Percentiles rank a stretch among this genome's conserved stretches.
phyloP scores from a whole-genome alignment of 1,140 invertebrate species.

The Phymastichus coffea region DNA sequence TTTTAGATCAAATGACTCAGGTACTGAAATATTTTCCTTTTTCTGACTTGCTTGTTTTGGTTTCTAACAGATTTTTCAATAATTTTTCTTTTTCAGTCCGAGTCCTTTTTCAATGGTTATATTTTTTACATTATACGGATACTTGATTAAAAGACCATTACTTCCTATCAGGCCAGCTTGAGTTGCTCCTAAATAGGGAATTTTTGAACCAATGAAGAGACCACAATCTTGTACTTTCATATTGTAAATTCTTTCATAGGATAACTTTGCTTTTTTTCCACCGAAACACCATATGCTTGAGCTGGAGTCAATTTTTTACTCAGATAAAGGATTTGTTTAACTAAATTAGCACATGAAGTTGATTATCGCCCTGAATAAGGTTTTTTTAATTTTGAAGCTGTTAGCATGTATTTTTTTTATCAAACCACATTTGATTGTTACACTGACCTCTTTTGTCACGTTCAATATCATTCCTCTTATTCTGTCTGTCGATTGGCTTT shows the following conservation, averaged over 20 bases:
- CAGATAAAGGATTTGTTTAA: slow-evolving; percentile 40
- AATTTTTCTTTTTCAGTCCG: too few relatives aligned
- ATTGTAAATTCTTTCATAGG: slow-evolving; percentile 30
- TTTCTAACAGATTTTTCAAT: slow-evolving; percentile 11
- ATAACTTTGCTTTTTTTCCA: slow-evolving; percentile 36
- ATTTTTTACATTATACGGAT: slow-evolving; percentile 34
- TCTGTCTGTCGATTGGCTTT: slow-evolving; percentile 14
- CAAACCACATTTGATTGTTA: slow-evolving; percentile 37
- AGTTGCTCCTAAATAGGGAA: slow-evolving; percentile 44
- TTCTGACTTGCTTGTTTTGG: too few relatives aligned
- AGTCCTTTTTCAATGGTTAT: slow-evolving; percentile 14
- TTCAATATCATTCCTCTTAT: slow-evolving; percentile 32
- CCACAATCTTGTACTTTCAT: slow-evolving; percentile 42
- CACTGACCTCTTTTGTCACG: slow-evolving; percentile 35
- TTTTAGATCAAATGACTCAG: slow-evolving; percentile 30
- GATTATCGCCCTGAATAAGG: slow-evolving; percentile 35
- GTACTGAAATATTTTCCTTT: too few relatives aligned
- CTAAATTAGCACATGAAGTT: slow-evolving; percentile 34
- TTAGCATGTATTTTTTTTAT: slow-evolving; percentile 38
- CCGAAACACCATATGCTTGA: slow-evolving; percentile 37
- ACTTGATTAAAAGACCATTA: slow-evolving; percentile 42
- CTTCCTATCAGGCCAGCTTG: slow-evolving; percentile 49
- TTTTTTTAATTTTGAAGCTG: slow-evolving; percentile 46
- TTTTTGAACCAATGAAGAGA: slow-evolving; percentile 46
- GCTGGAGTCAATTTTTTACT: slow-evolving; percentile 25